A percentile compares a stretch with the other conserved stretches of the same genome.
phyloP scores from a whole-genome alignment of 1,140 invertebrate species.

The Musca vetustissima region DNA sequence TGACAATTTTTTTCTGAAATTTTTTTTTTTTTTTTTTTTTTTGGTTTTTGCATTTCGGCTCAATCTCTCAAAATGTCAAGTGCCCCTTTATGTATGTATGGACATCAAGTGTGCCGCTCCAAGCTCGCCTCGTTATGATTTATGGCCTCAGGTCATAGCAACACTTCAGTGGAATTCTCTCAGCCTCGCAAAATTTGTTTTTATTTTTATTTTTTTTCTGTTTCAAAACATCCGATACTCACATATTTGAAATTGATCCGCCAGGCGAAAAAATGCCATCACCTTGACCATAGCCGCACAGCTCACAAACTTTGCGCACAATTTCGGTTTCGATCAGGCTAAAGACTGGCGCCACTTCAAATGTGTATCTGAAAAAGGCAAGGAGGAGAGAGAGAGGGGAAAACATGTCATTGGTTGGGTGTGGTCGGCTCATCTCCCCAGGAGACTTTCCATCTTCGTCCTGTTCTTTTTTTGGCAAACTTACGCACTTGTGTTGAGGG shows the following conservation, averaged over 20 bases:
- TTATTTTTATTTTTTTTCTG: no score
- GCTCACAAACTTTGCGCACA: slow-evolving; percentile 61
- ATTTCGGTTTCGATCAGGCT: slow-evolving; percentile 70
- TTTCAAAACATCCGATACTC: slow-evolving; percentile 27
- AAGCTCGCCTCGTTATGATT: no score
- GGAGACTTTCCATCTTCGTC: no score
- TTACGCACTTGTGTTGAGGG: slow-evolving; percentile 78
- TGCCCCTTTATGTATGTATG: no score
- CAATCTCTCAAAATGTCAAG: neutral
- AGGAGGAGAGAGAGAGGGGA: neutral
- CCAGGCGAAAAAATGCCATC: slow-evolving; percentile 80
- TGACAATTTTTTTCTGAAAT: no score
- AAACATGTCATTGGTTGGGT: neutral
- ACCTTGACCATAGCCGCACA: slow-evolving; percentile 67
- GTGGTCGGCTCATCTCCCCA: no score
- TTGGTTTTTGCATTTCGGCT: neutral
- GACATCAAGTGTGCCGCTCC: no score
- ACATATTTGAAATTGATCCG: slow-evolving; percentile 85
- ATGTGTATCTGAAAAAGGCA: slow-evolving; percentile 76
- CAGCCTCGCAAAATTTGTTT: no score
- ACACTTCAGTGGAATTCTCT: no score
- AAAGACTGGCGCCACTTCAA: slow-evolving; percentile 76
- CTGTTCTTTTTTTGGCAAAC: slow-evolving; percentile 8
- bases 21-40: no score
- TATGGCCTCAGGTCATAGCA: no score